Base-by-base conservation (phyloP, 2,113 vertebrate species). In the Cyprinodon brontotheroides region DNA sequence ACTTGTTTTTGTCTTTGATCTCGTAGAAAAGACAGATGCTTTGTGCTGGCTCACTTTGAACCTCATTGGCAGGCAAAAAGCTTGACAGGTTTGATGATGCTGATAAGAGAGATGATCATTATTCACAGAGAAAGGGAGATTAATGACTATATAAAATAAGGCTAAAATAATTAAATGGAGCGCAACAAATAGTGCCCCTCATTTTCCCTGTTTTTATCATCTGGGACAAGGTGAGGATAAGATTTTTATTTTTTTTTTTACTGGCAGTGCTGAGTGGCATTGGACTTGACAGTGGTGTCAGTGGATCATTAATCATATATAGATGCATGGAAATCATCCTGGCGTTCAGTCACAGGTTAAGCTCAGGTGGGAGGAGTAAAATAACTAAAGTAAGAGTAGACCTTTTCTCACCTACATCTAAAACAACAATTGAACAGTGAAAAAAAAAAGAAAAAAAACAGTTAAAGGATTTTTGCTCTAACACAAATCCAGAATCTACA, bases 301-400 rank as follows among this genome's bases (percentile, higher is more conserved):
- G 85, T 89, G 86, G 73, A 82, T 89, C 87, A 89, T 93, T 92
- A 91, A 93, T 93, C 92, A 93, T 90, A 92, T 82, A 89, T 90
- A 91, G 90, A 91, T 87, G 87, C 89, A 91, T 91, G 83, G 81
- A 89, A 89, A 91, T 91, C 87, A 89, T 86, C 84, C 77, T 47
- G 70, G 70, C 79, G 50, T 72, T 80, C 50, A 20, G 61, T 78
- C 83, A 87, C 83, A 91, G 88, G 92, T 90, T 90, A 91, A 78
- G 85, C 91, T 91, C 82, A 91, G 80, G 85, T 89, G 86, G 86
- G 79, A 67, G 78, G 82, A 86, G 88, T 90, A 87, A 89, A 92
- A 90, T 89, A 90, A 90, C 75, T 87, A 76, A 69, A 73, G 78
- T 84, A 86, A 91, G 87, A 82, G 87, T 77, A 85, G 61, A 67